Evolutionary conservation across 2,888 invertebrate species (phyloP).

Genomic region (Stenodema calcarata): DNA sequence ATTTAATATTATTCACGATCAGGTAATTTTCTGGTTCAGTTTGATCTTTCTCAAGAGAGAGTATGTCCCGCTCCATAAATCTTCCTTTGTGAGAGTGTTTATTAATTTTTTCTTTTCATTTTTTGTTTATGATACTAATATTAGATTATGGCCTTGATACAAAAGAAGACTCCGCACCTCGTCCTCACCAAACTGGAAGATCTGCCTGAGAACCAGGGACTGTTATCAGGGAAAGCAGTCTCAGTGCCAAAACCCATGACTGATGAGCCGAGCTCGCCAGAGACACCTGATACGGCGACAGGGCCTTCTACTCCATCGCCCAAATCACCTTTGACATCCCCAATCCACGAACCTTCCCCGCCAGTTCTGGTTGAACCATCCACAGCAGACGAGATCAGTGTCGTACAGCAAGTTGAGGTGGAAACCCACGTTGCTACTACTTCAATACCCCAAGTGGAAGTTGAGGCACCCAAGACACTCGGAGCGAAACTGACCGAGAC

Average conservation of each 20-base stretch:
- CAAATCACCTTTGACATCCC: not conserved
- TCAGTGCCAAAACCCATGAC: not conserved
- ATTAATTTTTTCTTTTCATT: conserved; percentile 26
- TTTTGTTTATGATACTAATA: conserved; percentile 43
- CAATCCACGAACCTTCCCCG: not conserved
- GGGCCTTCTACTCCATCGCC: not conserved
- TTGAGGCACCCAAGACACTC: not conserved
- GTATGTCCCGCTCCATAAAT: conserved; percentile 22
- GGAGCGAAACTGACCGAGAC: not conserved
- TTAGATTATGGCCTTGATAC: conserved; percentile 45
- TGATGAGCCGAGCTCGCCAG: not conserved
- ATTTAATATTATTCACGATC: not conserved
- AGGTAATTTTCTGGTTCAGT: conserved; percentile 47
- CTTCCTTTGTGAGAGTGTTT: not conserved
- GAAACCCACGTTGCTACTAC: not conserved
- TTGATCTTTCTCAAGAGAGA: not conserved
- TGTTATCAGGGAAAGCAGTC: not conserved
- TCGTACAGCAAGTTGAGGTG: not conserved
- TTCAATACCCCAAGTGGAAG: not conserved
- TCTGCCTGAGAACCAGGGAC: not conserved
- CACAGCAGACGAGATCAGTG: not conserved
- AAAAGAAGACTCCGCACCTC: conserved; percentile 34
- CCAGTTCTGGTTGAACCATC: not conserved
- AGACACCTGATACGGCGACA: too few relatives aligned
- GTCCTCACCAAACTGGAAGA: conserved; percentile 25